Conservation (phyloP, 2,113 vertebrate species). For the Carettochelys insculpta region DNA sequence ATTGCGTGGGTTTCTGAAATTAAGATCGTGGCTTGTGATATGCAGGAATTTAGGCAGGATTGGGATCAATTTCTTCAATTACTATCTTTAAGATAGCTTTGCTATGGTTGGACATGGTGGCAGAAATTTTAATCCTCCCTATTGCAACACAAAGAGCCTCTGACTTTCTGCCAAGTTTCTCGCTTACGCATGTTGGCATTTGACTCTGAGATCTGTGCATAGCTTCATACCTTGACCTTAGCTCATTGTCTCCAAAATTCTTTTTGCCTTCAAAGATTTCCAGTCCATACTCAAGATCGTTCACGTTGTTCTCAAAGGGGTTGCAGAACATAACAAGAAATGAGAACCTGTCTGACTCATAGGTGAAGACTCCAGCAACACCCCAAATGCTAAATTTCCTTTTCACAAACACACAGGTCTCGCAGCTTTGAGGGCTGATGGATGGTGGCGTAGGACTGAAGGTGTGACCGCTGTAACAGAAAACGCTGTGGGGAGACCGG, state of each 20-base stretch:
- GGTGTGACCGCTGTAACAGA: background rate
- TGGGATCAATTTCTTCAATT: background rate
- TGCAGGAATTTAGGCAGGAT: background rate
- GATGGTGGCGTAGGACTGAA: background rate
- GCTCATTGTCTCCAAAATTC: background rate
- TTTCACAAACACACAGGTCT: background rate
- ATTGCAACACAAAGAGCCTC: background rate
- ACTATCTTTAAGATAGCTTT: background rate
- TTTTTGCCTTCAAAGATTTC: background rate
- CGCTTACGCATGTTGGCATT: background rate
- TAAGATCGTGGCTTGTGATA: background rate
- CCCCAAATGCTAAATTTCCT: background rate
- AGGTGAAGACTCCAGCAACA: background rate
- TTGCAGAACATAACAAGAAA: background rate
- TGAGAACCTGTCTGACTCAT: background rate
- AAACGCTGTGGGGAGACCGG: background rate
- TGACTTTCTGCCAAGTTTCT: background rate
- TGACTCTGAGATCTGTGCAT: accelerated
- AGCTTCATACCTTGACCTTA: background rate
- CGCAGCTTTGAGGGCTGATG: background rate
- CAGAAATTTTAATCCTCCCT: background rate
- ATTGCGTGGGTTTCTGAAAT: background rate
- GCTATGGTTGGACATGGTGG: background rate
- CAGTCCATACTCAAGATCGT: background rate
- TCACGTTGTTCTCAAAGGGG: background rate